Evolutionary conservation across 2,113 vertebrate species (phyloP).

Genomic region (Fukomys damarensis): DNA sequence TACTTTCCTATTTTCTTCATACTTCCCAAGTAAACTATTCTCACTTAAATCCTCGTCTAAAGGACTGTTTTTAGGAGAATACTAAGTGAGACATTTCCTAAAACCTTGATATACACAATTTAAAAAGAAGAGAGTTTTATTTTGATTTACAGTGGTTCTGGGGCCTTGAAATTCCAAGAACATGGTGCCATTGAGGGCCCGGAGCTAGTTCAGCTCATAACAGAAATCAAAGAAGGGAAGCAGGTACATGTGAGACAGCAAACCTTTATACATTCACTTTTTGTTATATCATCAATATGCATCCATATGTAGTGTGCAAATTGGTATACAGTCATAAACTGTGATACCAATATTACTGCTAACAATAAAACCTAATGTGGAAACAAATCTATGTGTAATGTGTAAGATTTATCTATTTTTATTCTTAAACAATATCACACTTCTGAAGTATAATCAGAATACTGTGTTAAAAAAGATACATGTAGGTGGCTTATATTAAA

Average conservation of each 20-base stretch:
- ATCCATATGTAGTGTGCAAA: not conserved
- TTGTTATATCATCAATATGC: not conserved
- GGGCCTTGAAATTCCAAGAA: not conserved
- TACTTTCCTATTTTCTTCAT: not conserved
- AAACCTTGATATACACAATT: not conserved
- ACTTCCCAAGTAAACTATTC: not conserved
- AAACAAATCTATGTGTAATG: not conserved
- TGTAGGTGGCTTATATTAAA: not conserved
- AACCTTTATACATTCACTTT: not conserved
- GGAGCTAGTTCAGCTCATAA: not conserved
- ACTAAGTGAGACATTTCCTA: not conserved
- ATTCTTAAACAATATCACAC: not conserved
- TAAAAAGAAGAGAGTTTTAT: not conserved
- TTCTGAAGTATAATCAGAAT: not conserved
- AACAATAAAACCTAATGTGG: not conserved
- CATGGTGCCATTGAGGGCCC: not conserved
- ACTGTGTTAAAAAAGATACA: not conserved
- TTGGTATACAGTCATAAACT: not conserved
- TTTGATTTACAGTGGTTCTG: not conserved
- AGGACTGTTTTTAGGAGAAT: not conserved
- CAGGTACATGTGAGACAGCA: not conserved
- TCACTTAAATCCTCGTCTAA: not conserved
- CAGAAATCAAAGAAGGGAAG: not conserved
- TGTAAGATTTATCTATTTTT: not conserved
- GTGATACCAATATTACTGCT: not conserved